Evolutionary conservation across 2,797 vertebrate species (phyloP).

Genomic region (Sylvilagus floridanus): DNA sequence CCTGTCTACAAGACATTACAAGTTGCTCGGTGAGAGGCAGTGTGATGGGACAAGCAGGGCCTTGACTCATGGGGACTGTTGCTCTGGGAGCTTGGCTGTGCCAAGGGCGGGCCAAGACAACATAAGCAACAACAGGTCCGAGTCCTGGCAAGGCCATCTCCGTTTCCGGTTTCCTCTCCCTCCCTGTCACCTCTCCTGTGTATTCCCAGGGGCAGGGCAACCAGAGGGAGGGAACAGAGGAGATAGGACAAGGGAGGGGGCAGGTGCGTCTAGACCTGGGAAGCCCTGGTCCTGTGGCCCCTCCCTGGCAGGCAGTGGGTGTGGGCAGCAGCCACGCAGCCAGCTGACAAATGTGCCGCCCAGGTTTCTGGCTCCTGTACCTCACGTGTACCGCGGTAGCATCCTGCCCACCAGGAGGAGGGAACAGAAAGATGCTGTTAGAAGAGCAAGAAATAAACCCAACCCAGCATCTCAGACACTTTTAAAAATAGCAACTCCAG

Average conservation of each 20-base stretch:
- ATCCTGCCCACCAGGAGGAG: slow-evolving; percentile 71
- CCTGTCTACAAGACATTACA: background rate
- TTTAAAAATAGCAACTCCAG: slow-evolving; percentile 81
- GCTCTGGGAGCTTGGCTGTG: background rate
- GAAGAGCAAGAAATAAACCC: slow-evolving; percentile 72
- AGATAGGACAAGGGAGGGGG: background rate
- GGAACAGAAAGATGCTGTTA: slow-evolving; percentile 45
- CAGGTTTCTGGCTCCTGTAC: slow-evolving; percentile 59
- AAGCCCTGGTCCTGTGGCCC: background rate
- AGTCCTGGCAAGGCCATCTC: background rate
- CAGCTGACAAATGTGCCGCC: background rate
- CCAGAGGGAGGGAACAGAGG: background rate
- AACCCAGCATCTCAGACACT: slow-evolving; percentile 70
- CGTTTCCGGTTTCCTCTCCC: background rate
- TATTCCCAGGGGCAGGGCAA: background rate
- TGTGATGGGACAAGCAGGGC: background rate
- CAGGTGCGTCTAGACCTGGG: background rate
- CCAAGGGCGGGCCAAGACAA: background rate
- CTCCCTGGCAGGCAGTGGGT: background rate
- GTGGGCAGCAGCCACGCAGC: background rate
- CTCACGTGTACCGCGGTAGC: slow-evolving; percentile 64
- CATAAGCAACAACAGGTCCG: background rate
- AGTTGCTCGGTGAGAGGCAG: background rate
- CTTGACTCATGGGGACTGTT: background rate
- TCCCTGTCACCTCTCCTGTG: background rate